Base-by-base conservation (phyloP, 2,797 vertebrate genomes). In the Epinephelus coioides region DNA sequence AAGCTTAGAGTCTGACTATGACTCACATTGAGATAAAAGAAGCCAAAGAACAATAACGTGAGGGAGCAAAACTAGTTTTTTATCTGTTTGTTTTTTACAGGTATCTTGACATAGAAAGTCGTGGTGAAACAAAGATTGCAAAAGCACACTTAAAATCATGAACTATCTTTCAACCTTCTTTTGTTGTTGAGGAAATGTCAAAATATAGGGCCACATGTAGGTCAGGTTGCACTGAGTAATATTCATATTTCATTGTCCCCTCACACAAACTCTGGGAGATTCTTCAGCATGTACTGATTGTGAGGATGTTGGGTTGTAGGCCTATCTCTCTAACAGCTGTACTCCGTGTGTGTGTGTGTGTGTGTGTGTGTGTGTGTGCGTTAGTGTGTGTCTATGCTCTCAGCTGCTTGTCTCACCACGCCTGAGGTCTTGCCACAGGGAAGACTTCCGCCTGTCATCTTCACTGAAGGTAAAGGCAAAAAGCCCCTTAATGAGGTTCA, bases 371-470 rank as follows among this genome's bases (percentile, higher is more conserved):
- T 23, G 51, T 38, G 56, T 57, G 49, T 30, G 63, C 30, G 38
- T 47, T 34, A 76, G 65, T 40, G 55, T 64, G 56, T 49, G 34
- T 74, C 11, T 62, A 57, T 86, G 81, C 87, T 85, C 78, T 91
- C 88, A 92, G 92, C 69, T 90, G 80, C 76, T 78, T 68, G 82
- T 83, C 85, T 91, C 79, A 63, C 68, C 66, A 40, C 1, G 64
- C 91, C 86, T 71, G 62, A 75, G 85, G 90, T 77, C 40, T 87
- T 75, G 90, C 93, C 75, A 70, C 71, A 81, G 80, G 89, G 82
- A 79, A 83, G 69, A 86, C 82, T 87, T 90, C 88, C 67, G n/a
- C 92, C 77, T 93, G 91, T 92, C 91, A 85, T 92, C 90, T 89
- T 88, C 69, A 90, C 73, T 93, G 69, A 88, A 87, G 81, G 78